Evolutionary conservation across 2,888 invertebrate genomes (phyloP).

Genomic region (Tetranychus piercei): DNA sequence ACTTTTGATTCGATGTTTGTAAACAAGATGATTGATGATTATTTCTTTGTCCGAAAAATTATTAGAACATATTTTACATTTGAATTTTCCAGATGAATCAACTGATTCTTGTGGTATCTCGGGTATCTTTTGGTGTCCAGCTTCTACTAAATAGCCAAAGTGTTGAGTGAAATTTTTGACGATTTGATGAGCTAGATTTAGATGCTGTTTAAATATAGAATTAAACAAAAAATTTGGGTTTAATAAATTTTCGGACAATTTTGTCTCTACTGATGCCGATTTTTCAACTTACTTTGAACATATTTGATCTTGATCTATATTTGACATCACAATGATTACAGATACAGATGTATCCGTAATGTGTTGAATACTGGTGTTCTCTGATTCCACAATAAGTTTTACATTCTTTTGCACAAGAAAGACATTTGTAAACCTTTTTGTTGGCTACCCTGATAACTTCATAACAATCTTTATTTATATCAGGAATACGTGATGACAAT

Average conservation of each 20-base stretch:
- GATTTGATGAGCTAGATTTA: background rate
- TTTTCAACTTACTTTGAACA: background rate
- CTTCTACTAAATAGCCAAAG: slow-evolving; percentile 4
- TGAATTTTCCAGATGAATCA: background rate
- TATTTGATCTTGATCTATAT: slow-evolving; percentile 1
- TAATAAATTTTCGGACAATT: background rate
- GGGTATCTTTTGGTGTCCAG: background rate
- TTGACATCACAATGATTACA: slow-evolving; percentile 10
- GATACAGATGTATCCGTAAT: background rate
- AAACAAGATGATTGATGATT: background rate
- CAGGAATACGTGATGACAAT: background rate
- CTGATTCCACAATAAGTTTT: slow-evolving; percentile 6
- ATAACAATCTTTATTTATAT: slow-evolving; percentile 9
- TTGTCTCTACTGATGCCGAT: too few relatives aligned
- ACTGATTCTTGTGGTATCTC: background rate
- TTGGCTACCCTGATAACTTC: background rate
- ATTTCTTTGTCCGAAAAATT: background rate
- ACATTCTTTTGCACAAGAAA: background rate
- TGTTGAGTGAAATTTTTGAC: slow-evolving; percentile 4
- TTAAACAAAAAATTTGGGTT: background rate
- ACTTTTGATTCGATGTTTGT: slow-evolving; percentile 7
- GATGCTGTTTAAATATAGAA: background rate
- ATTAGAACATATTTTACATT: background rate
- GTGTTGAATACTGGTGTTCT: slow-evolving; percentile 2
- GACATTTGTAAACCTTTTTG: background rate